Evolutionary conservation across 2,888 invertebrate genomes (phyloP), one percentile per base, ranked within the genome.

Genomic region (Phasia obesa): DNA sequence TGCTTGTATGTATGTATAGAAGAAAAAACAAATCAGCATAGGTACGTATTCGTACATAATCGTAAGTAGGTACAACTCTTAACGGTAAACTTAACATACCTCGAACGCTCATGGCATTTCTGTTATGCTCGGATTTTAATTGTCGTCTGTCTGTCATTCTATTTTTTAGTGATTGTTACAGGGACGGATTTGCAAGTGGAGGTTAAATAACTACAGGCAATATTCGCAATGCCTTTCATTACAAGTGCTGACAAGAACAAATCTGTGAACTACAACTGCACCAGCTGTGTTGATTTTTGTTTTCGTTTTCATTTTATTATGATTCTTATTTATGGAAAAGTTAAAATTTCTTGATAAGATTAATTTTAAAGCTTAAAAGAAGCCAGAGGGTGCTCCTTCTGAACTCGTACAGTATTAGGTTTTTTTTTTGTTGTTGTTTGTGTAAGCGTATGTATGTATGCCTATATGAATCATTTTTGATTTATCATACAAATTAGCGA

Each of bases 401-500:
- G 27, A 15, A 47, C 17, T 60, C 59, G 42, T 42, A 62, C 27
- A 73, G 25, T 31, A 44, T 21, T 17, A 27, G 6, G 38, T 27
- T 42, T 15, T 25, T 25, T 38, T 25, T 70, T 27, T 51, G 21
- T 70, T 25, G 21, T 27, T 47, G 44, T 11, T 42, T 69, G 31
- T 55, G 17, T 17, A 17, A n/a, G 31, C n/a, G 2, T 62, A 42
- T 42, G 6, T 51, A 17, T 38, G 49, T 60, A 13, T 31, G 2
- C 53, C 25, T 25, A 21, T 23, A 27, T 17, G 25, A 60, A 67
- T 51, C 57, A 73, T 60, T 31, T 80, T 71, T 79, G 83, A 79
- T 83, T 83, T 79, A 83, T 83, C 75, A 67, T 70, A 83, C 60
- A 83, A 79, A 83, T 83, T 83, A 83, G 83, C 79, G 65, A 79